A percentile compares a stretch with the other conserved stretches of the same genome.
These are phyloP conservation scores for Ancistrus triradiatus DNA, from an alignment of 2,113 vertebrate genomes.

Conservation along the genomic window DNA sequence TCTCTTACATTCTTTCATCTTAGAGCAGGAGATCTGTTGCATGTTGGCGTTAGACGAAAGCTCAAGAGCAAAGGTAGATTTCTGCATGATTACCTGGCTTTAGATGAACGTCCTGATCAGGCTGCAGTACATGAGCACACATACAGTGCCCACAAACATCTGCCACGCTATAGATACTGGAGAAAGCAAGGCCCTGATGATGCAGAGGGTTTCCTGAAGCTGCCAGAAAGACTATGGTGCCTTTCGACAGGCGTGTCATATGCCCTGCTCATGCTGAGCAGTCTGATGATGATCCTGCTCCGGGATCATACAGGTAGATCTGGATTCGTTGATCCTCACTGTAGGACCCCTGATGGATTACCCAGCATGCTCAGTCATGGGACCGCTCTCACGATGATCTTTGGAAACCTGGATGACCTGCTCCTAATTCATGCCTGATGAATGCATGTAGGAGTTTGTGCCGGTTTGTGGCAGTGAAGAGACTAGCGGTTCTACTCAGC, in stretches of 20 bases:
- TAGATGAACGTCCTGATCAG: not conserved
- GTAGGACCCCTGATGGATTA: too few relatives aligned
- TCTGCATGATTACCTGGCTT: not conserved
- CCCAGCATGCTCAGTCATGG: too few relatives aligned
- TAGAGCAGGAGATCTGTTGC: not conserved
- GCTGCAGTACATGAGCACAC: not conserved
- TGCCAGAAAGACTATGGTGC: not conserved
- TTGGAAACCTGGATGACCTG: too few relatives aligned
- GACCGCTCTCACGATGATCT: too few relatives aligned
- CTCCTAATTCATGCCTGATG: too few relatives aligned
- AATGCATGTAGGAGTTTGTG: not conserved
- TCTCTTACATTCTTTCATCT: too few relatives aligned
- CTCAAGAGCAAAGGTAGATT: not conserved
- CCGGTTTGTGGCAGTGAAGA: not conserved
- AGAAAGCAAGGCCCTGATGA: not conserved
- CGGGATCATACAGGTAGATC: not conserved
- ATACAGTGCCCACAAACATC: not conserved
- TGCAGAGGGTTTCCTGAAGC: not conserved
- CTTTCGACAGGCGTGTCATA: not conserved
- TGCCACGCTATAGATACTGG: not conserved
- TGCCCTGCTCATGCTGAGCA: not conserved
- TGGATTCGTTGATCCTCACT: too few relatives aligned
- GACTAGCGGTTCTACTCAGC: too few relatives aligned
- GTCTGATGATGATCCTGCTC: not conserved
- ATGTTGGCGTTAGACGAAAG: not conserved